Evolutionary conservation across 2,888 invertebrate species (phyloP), one percentile per base, ranked within the genome.

Genomic region (Tiliacea aurago): DNA sequence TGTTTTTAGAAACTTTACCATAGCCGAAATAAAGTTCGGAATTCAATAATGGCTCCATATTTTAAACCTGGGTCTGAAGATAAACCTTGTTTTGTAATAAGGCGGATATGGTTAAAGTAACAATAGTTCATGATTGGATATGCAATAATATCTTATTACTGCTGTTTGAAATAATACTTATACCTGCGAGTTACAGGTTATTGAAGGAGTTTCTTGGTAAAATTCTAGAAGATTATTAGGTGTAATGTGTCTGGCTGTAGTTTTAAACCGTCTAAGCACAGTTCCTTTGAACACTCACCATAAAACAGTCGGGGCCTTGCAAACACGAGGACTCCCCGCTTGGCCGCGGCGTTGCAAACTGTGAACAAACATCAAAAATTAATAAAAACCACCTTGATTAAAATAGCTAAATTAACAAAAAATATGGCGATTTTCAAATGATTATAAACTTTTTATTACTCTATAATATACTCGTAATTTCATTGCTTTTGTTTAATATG

Each of bases 241-340:
- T 81, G 69, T 82, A 70, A 83, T 51, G 28, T 55, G 53, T 37
- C 33, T 51, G 55, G 18, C n/a, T 63, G 33, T 55, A 59, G 73
- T 55, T 68, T 78, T 23, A 33, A 62, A 28, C 13, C 49, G 68
- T 28, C 51, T 53, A 70, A 45, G 53, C n/a, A 64, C 23, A 59
- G 81, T 77, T 72, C 66, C 68, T 70, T 72, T 70, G 69, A 86
- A 86, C 86, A 96, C 97, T 97, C 93, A 97, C 97, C 97, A 97
- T 97, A 95, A 97, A 97, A 93, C 97, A 97, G 95, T 97, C 97
- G 86, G 97, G 97, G 92, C 97, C 97, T 93, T 97, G 97, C 93
- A 97, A 96, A 94, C 97, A 97, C 91, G 97, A 97, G 74, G 97
- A 97, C 94, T 97, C 97, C 93, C 97, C 97, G 91, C 97, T 95